phyloP scores from a whole-genome alignment of 92 coral and sea anemone genomes.

The Phenganax stokvisi region DNA sequence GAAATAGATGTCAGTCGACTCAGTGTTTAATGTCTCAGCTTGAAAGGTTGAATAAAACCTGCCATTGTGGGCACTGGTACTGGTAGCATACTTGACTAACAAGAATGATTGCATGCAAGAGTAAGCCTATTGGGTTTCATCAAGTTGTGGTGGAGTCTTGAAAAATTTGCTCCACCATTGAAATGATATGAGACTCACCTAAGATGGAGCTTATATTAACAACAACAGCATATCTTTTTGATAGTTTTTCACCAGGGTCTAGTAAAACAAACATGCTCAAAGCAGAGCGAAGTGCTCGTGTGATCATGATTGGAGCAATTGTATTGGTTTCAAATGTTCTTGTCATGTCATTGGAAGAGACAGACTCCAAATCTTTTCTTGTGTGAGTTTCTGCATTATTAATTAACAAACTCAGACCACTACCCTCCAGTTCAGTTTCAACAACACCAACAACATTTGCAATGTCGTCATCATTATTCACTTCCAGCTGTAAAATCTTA shows the following conservation, averaged over 20 bases:
- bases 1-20: too few relatives aligned
- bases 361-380: slow-evolving; percentile 48
- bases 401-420: slow-evolving; percentile 58
- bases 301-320: slow-evolving; percentile 68
- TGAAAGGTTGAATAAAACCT: too few relatives aligned
- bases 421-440: slow-evolving; percentile 46
- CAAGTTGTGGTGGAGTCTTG: background rate
- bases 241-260: slow-evolving; percentile 12
- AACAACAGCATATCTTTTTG: slow-evolving; percentile 44
- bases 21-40: too few relatives aligned
- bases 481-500: slow-evolving; percentile 59
- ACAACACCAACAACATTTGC: slow-evolving; percentile 48
- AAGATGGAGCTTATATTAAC: slow-evolving; percentile 59
- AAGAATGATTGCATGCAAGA: too few relatives aligned
- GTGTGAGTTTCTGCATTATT: slow-evolving; percentile 65
- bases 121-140: background rate
- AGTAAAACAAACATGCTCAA: slow-evolving; percentile 56
- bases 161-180: background rate
- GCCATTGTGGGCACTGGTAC: too few relatives aligned
- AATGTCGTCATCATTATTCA: slow-evolving; percentile 44
- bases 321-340: slow-evolving; percentile 51
- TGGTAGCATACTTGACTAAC: too few relatives aligned
- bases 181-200: slow-evolving; percentile 19
- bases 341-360: slow-evolving; percentile 62
- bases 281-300: slow-evolving; percentile 53